Evolutionary conservation across 2,797 vertebrate species (phyloP).

Genomic region (Brotula barbata): DNA sequence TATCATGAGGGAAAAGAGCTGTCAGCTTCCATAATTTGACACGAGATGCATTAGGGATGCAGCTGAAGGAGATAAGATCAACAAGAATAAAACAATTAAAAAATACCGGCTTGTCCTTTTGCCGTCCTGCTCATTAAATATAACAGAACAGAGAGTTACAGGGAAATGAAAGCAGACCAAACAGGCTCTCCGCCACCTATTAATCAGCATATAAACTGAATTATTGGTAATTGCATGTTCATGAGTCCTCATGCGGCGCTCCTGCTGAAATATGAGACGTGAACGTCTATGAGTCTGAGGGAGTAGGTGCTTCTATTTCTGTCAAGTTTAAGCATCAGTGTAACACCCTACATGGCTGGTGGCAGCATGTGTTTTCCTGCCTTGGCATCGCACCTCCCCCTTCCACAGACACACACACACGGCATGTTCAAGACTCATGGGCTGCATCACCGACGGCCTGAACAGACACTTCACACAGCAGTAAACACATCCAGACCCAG

Average conservation of each 20-base stretch:
- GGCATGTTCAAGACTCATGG: slow-evolving; percentile 44
- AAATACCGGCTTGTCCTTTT: too few relatives aligned
- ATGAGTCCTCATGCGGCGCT: slow-evolving; percentile 20
- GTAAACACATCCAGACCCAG: slow-evolving; percentile 69
- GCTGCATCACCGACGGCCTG: slow-evolving; percentile 41
- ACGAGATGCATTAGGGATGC: too few relatives aligned
- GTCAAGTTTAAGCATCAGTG: slow-evolving; percentile 35
- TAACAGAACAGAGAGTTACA: too few relatives aligned
- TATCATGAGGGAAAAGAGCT: too few relatives aligned
- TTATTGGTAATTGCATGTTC: slow-evolving; percentile 32
- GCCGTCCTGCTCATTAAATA: too few relatives aligned
- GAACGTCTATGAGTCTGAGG: neutral
- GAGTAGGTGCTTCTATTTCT: slow-evolving; percentile 44
- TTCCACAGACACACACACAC: too few relatives aligned
- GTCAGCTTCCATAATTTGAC: too few relatives aligned
- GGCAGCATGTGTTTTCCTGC: slow-evolving; percentile 29
- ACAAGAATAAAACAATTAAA: too few relatives aligned
- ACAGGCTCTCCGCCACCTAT: too few relatives aligned
- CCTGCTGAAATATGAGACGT: slow-evolving; percentile 35
- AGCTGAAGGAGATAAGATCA: too few relatives aligned
- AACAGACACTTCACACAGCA: slow-evolving; percentile 60
- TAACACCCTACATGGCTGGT: slow-evolving; percentile 44
- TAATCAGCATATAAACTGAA: slow-evolving; percentile 47
- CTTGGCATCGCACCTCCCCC: slow-evolving; percentile 23
- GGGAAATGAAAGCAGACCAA: too few relatives aligned